Base-by-base conservation (phyloP, 2,797 vertebrate species). In the Oreochromis grahami region DNA sequence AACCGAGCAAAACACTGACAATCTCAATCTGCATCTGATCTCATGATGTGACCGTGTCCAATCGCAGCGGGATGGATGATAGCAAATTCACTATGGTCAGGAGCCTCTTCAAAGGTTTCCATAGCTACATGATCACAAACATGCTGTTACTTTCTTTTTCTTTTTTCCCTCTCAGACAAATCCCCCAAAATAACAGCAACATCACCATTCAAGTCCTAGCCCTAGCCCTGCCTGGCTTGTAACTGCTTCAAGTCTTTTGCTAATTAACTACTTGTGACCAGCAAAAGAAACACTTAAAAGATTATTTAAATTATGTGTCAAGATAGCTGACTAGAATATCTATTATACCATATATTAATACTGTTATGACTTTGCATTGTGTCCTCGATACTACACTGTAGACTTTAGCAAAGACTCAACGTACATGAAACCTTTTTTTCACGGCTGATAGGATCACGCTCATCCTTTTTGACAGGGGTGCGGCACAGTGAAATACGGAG, bases 81-180 rank as follows among this genome's bases (percentile, higher is more conserved):
- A n/a, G 24, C 63, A 53, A 36, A 84, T 21, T 77, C 43, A 78
- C 1, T 7, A 38, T 26, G 45, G 51, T 87, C 76, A 84, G 56
- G n/a, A 77, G 72, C 13, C 50, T 34, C 79, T 76, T 79, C 21
- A 60, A 83, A 74, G 56, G 87, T 86, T 88, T 63, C 78, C 81
- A 86, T 68, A 68, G 77, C 17, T 74, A 89, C 85, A 5, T 21
- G 11, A 21, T 79, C 58, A 76, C 50, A 86, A 79, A 87, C 48
- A 79, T 21, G 6, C 32, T 70, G 70, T 76, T 55, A 41, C 13
- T 68, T 55, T 50, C 32, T 13, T 48, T 21, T 76, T 83, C 74
- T 36, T 15, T 32, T 26, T 48, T 70, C 63, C 50, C 8, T 72
- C 24, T 5, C 34, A 51, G 3, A 17, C 29, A 48, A 56, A 4